Conservation (phyloP, 2,888 invertebrate genomes). For the Lepetodrilus schrolli region DNA sequence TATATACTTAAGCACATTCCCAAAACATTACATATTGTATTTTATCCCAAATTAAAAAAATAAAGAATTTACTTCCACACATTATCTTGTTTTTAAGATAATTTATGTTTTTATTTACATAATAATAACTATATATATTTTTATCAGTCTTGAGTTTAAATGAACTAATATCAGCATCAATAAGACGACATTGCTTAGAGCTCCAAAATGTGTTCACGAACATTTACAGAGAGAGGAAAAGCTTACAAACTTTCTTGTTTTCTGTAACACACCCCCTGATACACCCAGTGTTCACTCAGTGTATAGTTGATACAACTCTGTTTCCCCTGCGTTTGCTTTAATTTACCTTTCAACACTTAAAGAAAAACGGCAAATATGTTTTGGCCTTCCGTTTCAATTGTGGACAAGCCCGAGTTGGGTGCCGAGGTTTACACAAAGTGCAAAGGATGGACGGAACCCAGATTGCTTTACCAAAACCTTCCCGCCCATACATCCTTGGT, state of each 20-base stretch:
- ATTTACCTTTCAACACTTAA: constrained; percentile 24
- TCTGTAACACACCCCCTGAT: neutral
- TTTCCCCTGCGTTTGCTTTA: neutral
- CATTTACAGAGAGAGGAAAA: neutral
- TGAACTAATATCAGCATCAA: too few relatives aligned
- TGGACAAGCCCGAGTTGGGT: constrained; percentile 9
- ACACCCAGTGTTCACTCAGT: neutral
- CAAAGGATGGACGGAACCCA: neutral
- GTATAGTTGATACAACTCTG: neutral
- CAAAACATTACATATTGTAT: too few relatives aligned
- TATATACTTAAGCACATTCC: too few relatives aligned
- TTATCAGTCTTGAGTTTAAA: too few relatives aligned
- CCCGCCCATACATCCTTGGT: neutral
- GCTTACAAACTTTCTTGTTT: neutral
- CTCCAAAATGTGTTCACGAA: too few relatives aligned
- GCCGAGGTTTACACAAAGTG: neutral
- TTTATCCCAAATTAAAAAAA: too few relatives aligned
- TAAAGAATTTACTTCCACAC: too few relatives aligned
- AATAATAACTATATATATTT: too few relatives aligned
- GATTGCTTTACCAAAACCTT: neutral
- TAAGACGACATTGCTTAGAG: too few relatives aligned
- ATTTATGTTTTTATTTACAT: too few relatives aligned
- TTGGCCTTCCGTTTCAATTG: constrained; percentile 25
- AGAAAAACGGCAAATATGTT: constrained; percentile 24
- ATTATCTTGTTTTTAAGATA: too few relatives aligned